Conservation (phyloP, 2,797 vertebrate genomes). For the Petrocephalus schoutedeni region DNA sequence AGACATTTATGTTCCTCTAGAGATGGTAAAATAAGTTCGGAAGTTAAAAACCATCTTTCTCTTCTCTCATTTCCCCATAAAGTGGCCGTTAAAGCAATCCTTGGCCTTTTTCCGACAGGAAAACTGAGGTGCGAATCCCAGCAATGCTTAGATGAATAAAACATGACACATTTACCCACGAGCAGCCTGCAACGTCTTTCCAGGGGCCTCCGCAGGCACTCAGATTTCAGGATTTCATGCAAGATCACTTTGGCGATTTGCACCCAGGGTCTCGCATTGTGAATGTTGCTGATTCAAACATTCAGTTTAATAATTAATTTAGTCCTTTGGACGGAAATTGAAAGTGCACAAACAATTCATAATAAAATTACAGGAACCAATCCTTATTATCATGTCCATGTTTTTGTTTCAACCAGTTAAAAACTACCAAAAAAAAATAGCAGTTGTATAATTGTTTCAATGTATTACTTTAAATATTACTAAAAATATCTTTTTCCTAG, state of each 20-base stretch:
- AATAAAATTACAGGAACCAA: background rate
- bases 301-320: background rate
- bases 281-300: background rate
- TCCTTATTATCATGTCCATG: background rate
- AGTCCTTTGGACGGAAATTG: background rate
- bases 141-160: conserved; percentile 8
- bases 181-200: background rate
- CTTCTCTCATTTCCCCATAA: background rate
- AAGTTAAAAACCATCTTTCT: background rate
- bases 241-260: background rate
- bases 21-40: background rate
- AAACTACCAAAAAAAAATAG: background rate
- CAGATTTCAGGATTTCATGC: background rate
- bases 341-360: background rate
- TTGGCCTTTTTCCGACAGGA: background rate
- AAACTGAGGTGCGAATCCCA: background rate
- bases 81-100: background rate
- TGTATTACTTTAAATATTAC: background rate
- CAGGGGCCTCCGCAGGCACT: background rate
- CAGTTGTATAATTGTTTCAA: background rate
- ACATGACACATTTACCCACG: background rate
- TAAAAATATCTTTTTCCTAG: background rate
- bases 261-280: background rate
- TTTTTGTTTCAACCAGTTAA: background rate
- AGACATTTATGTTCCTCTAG: background rate